Evolutionary conservation across 2,797 vertebrate genomes (phyloP), one percentile per base, ranked within the genome.

Genomic region (Clamator glandarius): DNA sequence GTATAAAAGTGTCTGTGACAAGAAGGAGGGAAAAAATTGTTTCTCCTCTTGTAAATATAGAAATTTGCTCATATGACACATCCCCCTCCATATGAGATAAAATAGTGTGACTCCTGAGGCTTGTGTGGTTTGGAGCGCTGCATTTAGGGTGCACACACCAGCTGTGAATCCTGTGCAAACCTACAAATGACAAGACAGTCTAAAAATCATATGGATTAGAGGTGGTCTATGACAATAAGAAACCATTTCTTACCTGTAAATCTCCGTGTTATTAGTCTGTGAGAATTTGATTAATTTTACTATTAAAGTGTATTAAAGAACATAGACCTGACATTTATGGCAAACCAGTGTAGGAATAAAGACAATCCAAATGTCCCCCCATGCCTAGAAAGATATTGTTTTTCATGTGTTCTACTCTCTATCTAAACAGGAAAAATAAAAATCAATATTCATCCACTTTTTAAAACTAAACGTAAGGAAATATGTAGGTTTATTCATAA

Each of bases 101-200:
- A 6, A 58, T 50, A 77, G 59, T 25, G 23, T 48, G 26, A 42
- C 9, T 74, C 23, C 46, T 78, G 25, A 82, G 39, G 42, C n/a
- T 64, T 59, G n/a, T 69, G 13, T 0, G 2, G 50, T 54, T 74
- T 69, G 51, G 39, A 78, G 39, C 39, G 33, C 26, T n/a, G 61
- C 12, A 17, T 33, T 41, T n/a, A n/a, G 0, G 0, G 12, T 58
- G 9, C 50, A 42, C 31, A 12, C 14, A 41, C 13, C 13, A 24
- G 16, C 51, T 25, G 21, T 23, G 25, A 62, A 67, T 54, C 39
- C 19, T 1, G 0, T 33, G 44, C 19, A 69, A 26, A 28, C 21
- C 33, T 73, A 46, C 33, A 51, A 73, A 57, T 4, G 2, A 73
- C 2, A 1, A 66, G 17, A 66, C 36, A 66, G 24, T n/a, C 55